Evolutionary conservation across 2,113 vertebrate genomes (phyloP).

Genomic region (Turdus rufiventris): DNA sequence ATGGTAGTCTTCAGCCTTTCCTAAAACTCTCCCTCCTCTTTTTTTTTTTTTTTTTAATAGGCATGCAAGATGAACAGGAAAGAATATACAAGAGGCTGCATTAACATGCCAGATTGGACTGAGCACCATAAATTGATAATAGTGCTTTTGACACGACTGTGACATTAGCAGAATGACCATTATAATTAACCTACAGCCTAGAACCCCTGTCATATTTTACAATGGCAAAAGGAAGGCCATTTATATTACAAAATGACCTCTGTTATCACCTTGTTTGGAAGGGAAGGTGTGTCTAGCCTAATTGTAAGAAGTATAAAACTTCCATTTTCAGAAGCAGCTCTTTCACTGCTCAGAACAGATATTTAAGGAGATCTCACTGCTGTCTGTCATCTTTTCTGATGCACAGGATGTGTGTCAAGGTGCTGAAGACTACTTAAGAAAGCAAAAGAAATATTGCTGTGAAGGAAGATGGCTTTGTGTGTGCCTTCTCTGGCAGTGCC

Average conservation of each 20-base stretch:
- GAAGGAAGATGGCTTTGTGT: not conserved
- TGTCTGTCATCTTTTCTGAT: conserved; percentile 22
- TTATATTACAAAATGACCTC: conserved; percentile 33
- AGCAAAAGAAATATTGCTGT: not conserved
- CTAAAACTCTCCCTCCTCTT: not conserved
- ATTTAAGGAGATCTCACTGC: not conserved
- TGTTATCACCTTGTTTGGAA: conserved; percentile 51
- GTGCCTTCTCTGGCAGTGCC: not conserved
- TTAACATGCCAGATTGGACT: conserved; percentile 51
- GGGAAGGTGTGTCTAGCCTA: conserved; percentile 13
- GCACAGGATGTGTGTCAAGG: not conserved
- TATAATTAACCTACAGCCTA: conserved; percentile 55
- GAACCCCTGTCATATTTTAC: conserved; percentile 44
- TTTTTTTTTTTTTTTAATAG: conserved; percentile 42
- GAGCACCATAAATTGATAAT: conserved; percentile 20
- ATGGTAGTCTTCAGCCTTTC: conserved; percentile 41
- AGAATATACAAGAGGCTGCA: conserved; percentile 30
- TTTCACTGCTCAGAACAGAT: not conserved
- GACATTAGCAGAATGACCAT: conserved; percentile 55
- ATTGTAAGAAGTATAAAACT: conserved; percentile 1
- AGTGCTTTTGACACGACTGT: conserved; percentile 33
- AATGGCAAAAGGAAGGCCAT: conserved; percentile 28
- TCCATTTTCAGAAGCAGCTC: not conserved
- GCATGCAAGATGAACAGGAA: not conserved
- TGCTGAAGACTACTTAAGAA: not conserved